Conservation (phyloP, 2,888 invertebrate species). For the Lasioglossum villosulum region DNA sequence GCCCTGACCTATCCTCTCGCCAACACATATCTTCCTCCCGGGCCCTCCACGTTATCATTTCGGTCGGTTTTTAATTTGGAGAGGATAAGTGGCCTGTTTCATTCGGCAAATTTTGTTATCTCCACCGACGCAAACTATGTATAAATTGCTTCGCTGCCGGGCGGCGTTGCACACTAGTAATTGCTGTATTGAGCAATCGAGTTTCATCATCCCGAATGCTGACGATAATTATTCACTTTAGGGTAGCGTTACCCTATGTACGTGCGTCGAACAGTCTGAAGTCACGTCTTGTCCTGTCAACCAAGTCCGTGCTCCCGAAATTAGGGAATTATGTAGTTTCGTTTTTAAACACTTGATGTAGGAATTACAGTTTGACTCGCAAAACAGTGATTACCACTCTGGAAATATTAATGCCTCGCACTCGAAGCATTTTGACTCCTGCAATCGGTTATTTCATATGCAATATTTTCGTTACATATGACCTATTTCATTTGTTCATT, state of each 20-base stretch:
- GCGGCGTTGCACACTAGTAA: background rate
- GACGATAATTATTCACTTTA: constrained; percentile 2
- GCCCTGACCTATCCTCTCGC: background rate
- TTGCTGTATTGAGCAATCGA: constrained; percentile 4
- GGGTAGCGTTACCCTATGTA: background rate
- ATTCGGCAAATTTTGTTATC: constrained; percentile 31
- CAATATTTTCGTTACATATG: too few relatives aligned
- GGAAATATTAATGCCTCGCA: too few relatives aligned
- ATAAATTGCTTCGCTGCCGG: constrained; percentile 25
- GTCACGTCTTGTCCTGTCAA: background rate
- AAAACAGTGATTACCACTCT: too few relatives aligned
- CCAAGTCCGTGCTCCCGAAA: background rate
- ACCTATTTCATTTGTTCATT: too few relatives aligned
- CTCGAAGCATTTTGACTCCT: too few relatives aligned
- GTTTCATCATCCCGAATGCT: background rate
- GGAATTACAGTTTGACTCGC: too few relatives aligned
- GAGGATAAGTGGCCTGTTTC: constrained; percentile 12
- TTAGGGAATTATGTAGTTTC: background rate
- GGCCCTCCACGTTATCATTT: constrained; percentile 26
- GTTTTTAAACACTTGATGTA: background rate
- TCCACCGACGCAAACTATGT: background rate
- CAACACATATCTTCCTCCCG: background rate
- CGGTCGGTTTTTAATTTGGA: constrained; percentile 49
- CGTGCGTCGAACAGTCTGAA: background rate
- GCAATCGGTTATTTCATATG: too few relatives aligned